Evolutionary conservation across 1,140 invertebrate genomes (phyloP).

Genomic region (Lordiphosa collinella): DNA sequence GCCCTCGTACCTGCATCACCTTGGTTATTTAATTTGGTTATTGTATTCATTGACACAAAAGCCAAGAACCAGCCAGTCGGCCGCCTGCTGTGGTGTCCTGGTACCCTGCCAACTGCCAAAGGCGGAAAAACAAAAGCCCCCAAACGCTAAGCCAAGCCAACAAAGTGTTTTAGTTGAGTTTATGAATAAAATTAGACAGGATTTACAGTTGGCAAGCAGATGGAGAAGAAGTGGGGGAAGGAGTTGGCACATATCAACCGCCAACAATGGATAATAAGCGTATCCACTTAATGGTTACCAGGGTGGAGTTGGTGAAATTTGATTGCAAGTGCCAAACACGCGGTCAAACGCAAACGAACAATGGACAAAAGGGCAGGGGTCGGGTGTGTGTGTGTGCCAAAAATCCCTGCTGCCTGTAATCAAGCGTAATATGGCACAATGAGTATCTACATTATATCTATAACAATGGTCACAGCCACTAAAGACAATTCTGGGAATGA

Average conservation of each 20-base stretch:
- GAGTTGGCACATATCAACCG: conserved; percentile 52
- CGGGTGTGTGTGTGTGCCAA: conserved; percentile 43
- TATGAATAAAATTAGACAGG: conserved; percentile 72
- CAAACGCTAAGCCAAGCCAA: conserved; percentile 22
- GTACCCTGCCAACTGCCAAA: conserved; percentile 39
- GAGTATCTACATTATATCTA: conserved; percentile 76
- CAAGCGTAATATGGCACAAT: conserved; percentile 77
- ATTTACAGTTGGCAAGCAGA: conserved; percentile 14
- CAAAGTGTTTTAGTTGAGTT: conserved; percentile 60
- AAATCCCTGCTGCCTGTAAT: conserved; percentile 68
- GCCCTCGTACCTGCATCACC: conserved; percentile 48
- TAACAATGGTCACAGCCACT: conserved; percentile 50
- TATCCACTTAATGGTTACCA: conserved; percentile 76
- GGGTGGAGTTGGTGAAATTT: conserved; percentile 37
- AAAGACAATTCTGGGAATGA: conserved; percentile 22
- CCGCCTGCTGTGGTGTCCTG: conserved; percentile 52
- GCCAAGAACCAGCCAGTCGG: conserved; percentile 36
- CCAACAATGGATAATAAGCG: conserved; percentile 74
- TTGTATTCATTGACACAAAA: conserved; percentile 78
- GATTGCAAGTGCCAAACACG: conserved; percentile 63
- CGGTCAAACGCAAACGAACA: conserved; percentile 67
- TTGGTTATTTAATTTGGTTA: conserved; percentile 78
- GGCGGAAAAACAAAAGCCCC: conserved; percentile 37
- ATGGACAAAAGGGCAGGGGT: conserved; percentile 22
- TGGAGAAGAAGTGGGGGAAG: neutral